Conservation (phyloP, 1,140 invertebrate genomes). For the Anoplophora glabripennis region DNA sequence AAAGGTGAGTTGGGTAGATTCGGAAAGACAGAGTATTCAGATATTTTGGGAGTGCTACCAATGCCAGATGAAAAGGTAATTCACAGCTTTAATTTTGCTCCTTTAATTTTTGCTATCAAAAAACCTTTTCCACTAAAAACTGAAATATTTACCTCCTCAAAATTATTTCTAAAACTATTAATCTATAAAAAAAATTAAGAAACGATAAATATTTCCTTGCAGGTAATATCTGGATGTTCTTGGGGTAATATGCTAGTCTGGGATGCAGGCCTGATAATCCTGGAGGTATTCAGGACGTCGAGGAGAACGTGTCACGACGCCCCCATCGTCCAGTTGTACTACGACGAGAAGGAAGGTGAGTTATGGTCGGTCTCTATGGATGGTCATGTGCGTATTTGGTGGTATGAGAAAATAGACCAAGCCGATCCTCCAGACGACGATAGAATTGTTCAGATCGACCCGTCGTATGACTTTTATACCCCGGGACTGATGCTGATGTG, state of each 20-base stretch:
- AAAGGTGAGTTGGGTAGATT: constrained; percentile 82
- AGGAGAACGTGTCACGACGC: constrained; percentile 70
- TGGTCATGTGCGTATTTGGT: constrained; percentile 82
- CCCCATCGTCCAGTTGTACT: constrained; percentile 72
- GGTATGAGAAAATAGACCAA: constrained; percentile 80
- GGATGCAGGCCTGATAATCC: constrained; percentile 82
- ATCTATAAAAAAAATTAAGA: too few species aligned
- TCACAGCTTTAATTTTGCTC: too few species aligned
- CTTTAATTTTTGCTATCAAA: too few species aligned
- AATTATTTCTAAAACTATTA: too few species aligned
- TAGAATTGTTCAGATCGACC: constrained; percentile 73
- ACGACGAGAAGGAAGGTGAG: constrained; percentile 55
- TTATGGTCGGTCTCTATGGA: constrained; percentile 69
- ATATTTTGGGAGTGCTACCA: constrained; percentile 78
- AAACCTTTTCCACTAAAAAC: too few species aligned
- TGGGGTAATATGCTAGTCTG: constrained; percentile 89
- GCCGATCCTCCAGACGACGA: constrained; percentile 75
- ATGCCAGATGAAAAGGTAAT: constrained; percentile 85
- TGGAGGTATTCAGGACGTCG: constrained; percentile 69
- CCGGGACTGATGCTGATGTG: constrained; percentile 53
- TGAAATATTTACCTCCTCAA: too few species aligned
- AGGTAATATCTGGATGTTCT: constrained; percentile 78
- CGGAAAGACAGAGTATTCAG: constrained; percentile 86
- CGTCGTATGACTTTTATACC: constrained; percentile 72
- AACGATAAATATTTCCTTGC: constrained; percentile 1